Percentiles rank a stretch among this genome's conserved stretches.
phyloP scores from a whole-genome alignment of 2,797 vertebrate genomes.

The Gymnothorax reevesii region DNA sequence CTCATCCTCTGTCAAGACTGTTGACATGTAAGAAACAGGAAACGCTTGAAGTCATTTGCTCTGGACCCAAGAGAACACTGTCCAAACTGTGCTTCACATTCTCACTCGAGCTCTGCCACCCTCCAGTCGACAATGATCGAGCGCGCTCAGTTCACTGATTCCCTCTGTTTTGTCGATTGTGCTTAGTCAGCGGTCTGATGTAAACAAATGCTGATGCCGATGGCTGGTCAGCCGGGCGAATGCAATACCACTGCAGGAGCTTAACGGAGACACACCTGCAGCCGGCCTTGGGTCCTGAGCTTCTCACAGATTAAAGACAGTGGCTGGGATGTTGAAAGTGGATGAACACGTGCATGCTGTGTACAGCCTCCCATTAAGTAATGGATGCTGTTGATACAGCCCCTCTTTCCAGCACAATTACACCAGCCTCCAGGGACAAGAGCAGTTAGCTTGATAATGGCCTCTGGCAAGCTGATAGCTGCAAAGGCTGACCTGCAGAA shows the following conservation, averaged over 20 bases:
- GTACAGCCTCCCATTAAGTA: conserved; percentile 35
- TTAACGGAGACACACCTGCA: not conserved
- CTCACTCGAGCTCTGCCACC: not conserved
- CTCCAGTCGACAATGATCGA: not conserved
- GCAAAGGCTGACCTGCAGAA: not conserved
- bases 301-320: not conserved
- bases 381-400: conserved; percentile 46
- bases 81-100: not conserved
- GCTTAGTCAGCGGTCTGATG: not conserved
- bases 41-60: not conserved
- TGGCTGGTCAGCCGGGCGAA: not conserved
- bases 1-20: not conserved
- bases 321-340: conserved; percentile 21
- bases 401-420: conserved; percentile 38
- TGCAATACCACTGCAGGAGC: not conserved
- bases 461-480: conserved; percentile 25
- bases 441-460: conserved; percentile 14
- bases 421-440: conserved; percentile 26
- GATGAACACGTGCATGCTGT: conserved; percentile 20
- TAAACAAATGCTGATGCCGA: not conserved
- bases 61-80: not conserved
- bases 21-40: not conserved
- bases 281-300: not conserved
- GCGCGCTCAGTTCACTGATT: not conserved
- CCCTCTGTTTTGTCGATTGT: not conserved